Conservation (phyloP, 2,888 invertebrate genomes). For the Zonitis immaculata region DNA sequence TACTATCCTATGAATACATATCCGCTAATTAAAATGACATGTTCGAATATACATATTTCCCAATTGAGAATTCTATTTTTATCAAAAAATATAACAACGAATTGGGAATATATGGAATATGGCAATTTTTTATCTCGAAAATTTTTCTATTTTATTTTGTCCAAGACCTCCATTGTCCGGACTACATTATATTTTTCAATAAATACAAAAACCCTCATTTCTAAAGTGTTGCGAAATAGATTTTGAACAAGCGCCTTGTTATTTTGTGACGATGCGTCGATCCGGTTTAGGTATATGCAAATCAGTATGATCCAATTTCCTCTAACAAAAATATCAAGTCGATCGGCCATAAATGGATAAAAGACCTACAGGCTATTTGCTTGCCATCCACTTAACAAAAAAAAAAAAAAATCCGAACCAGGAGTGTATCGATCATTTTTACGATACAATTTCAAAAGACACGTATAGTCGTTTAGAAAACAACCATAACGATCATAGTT, state of each 20-base stretch:
- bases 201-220: too few species aligned
- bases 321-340: conserved; percentile 41
- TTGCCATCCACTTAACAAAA: too few species aligned
- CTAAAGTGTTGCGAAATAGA: too few species aligned
- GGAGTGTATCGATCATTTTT: conserved; percentile 34
- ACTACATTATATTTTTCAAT: too few species aligned
- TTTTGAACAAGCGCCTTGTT: conserved; percentile 28
- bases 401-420: conserved; percentile 29
- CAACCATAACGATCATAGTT: not conserved
- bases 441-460: conserved; percentile 22
- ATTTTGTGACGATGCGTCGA: conserved; percentile 35
- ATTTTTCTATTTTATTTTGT: too few species aligned
- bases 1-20: conserved; percentile 9
- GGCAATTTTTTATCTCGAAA: too few species aligned
- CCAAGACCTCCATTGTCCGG: not conserved
- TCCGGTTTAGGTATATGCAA: conserved; percentile 42
- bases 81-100: too few species aligned
- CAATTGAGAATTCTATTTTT: not conserved
- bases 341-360: conserved; percentile 37
- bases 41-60: not conserved
- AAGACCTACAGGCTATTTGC: conserved; percentile 39
- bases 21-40: conserved; percentile 13
- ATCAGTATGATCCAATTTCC: conserved; percentile 43
- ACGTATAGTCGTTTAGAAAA: conserved; percentile 11
- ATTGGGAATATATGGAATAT: too few species aligned